Evolutionary conservation across 2,888 invertebrate genomes (phyloP), one percentile per base, ranked within the genome.

Genomic region (Oscheius onirici): DNA sequence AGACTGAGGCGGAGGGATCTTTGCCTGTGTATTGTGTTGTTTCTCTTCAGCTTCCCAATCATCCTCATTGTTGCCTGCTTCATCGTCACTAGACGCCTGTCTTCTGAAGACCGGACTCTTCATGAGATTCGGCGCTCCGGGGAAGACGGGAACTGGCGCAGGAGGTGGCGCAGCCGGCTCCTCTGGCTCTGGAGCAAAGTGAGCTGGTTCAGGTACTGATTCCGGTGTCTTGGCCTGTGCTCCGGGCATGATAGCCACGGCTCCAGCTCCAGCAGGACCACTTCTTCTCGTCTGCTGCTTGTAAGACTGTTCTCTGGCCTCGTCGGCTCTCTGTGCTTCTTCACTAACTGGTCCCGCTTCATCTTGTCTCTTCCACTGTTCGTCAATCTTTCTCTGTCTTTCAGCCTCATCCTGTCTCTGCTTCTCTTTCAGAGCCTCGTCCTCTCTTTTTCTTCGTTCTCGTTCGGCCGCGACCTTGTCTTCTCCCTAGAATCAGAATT

Each of bases 371-470:
- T 73, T 72, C 82, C 77, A 77, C 40, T 73, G 69, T 34, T 71
- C 71, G 17, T 77, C 77, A 34, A 77, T 73, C 54, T 51, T 71
- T 34, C 61, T 17, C 55, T 72, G 72, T 24, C 72, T 24, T 22
- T 72, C 72, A 8, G 51, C 69, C 43, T 83, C 83, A 13, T 67
- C 79, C 22, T 70, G 78, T 24, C 44, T 75, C 28, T 80, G 78
- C 8, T 77, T 69, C 52, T 60, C 63, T 3, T 78, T 67, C 24
- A 85, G 66, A n/a, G 77, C 80, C 54, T 82, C 84, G 60, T 84
- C 84, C 46, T 84, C 84, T 41, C 71, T 70, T 69, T 83, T 84
- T 15, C 84, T 70, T 15, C 68, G 49, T 40, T 72, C 72, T 11
- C 70, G 44, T 49, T 73, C 73, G 28, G 65, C 70, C 1, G 73